Percentiles rank a stretch among this genome's conserved stretches.
These are phyloP conservation scores for Podabrus alpinus DNA, from an alignment of 2,888 invertebrate species.

Conservation along the genomic window DNA sequence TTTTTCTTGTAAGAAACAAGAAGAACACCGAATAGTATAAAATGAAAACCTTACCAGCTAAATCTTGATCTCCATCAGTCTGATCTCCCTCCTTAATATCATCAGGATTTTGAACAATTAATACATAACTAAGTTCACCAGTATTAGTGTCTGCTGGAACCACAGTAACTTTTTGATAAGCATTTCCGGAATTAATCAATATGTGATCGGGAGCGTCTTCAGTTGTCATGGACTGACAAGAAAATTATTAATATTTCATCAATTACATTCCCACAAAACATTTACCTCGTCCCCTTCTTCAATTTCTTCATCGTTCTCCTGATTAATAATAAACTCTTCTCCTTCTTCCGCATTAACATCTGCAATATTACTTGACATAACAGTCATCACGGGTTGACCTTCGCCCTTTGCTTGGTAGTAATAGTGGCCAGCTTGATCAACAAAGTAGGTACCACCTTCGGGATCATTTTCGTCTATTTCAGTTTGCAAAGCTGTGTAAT, in stretches of 20 bases:
- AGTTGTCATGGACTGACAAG: conserved; percentile 1
- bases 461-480: conserved; percentile 51
- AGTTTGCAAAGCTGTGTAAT: conserved; percentile 28
- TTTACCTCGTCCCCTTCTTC: conserved; percentile 43
- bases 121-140: conserved; percentile 85
- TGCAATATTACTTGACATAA: conserved; percentile 60
- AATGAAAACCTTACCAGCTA: conserved; percentile 54
- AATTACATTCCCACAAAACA: background rate
- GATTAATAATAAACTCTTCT: conserved; percentile 57
- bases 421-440: conserved; percentile 81
- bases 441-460: conserved; percentile 75
- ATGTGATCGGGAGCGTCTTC: conserved; percentile 53
- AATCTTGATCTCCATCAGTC: conserved; percentile 59
- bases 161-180: conserved; percentile 81
- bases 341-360: conserved; percentile 54
- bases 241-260: background rate
- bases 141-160: conserved; percentile 77
- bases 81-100: conserved; percentile 58
- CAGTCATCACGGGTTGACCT: conserved; percentile 66
- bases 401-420: conserved; percentile 77
- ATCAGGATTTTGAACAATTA: conserved; percentile 74
- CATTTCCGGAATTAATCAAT: conserved; percentile 63
- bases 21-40: background rate
- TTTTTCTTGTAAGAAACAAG: too few species aligned
- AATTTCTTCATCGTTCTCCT: conserved; percentile 58